Base-by-base conservation (phyloP, 2,888 invertebrate genomes). In the Cheilosia soror region DNA sequence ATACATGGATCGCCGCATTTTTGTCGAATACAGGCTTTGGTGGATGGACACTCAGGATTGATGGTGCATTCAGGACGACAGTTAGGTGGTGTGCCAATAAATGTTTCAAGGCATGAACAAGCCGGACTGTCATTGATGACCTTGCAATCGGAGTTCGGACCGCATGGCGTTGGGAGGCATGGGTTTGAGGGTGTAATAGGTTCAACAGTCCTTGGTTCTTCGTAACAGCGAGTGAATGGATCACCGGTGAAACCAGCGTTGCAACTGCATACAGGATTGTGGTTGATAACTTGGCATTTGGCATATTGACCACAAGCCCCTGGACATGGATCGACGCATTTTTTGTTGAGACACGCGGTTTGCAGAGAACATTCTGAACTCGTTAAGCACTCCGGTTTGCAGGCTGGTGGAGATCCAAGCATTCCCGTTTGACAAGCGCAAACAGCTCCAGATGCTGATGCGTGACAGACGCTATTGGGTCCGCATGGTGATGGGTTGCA, bases 221-320 rank as follows among this genome's bases (percentile, higher is more conserved):
- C 88, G 89, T 94, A 94, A 89, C 96, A 96, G 90, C 95, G 94
- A 3, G 94, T 93, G 87, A 95, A 95, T 65, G 96, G 96, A 94
- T 96, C 96, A 6, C 96, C 96, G 40, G 95, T 95, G 88, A 94
- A 95, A 78, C 94, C 94, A 49, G 93, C 92, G 84, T 94, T 94
- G 90, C 96, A 96, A 51, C 95, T 95, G 90, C 97, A 96, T 85
- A 96, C 95, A 4, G 97, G 97, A 90, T 95, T 96, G 90, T 97
- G 97, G 89, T 96, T 95, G 87, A 96, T 94, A n/a, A 96, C 96
- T 91, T 95, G 95, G 89, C 97, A 97, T 80, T 94, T 93, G 13
- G 97, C 95, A 89, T 95, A 95, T 89, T 95, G 94, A 11, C 96
- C 97, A 89, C 97, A 97, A 55, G 96, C 95, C 65, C 96, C 96